A percentile compares a stretch with the other conserved stretches of the same genome.
These are phyloP conservation scores for Zosterops hypoxanthus DNA, from an alignment of 2,113 vertebrate genomes.

Conservation along the genomic window DNA sequence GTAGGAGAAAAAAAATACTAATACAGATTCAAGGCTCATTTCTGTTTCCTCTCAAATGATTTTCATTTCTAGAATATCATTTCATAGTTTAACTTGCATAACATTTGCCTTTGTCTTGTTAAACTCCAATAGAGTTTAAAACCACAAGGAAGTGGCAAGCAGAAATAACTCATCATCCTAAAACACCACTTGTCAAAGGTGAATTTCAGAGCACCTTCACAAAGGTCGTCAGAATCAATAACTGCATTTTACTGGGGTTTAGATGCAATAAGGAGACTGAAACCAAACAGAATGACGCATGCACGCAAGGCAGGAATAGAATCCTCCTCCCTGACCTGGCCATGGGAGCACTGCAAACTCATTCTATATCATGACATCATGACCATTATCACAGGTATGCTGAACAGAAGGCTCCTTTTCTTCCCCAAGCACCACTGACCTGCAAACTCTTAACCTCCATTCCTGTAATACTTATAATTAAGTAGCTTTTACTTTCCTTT, in stretches of 20 bases:
- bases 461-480: background rate
- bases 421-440: background rate
- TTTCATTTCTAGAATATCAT: background rate
- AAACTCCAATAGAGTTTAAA: background rate
- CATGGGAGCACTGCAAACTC: background rate
- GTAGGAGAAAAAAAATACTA: background rate
- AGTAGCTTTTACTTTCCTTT: background rate
- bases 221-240: background rate
- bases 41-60: background rate
- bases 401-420: background rate
- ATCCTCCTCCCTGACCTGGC: background rate
- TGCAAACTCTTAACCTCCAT: background rate
- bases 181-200: background rate
- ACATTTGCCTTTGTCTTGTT: background rate
- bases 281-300: rapidly evolving
- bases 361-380: background rate
- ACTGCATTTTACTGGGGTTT: background rate
- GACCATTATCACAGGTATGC: background rate
- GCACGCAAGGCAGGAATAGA: background rate
- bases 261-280: background rate
- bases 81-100: background rate
- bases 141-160: background rate
- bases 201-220: background rate
- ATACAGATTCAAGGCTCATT: background rate
- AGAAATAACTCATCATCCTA: background rate